Percentiles rank a stretch among this genome's conserved stretches.
Evolutionary conservation across 37 sponge, comb jelly and placozoan species (phyloP).

Genomic region (Oopsacas minuta): DNA sequence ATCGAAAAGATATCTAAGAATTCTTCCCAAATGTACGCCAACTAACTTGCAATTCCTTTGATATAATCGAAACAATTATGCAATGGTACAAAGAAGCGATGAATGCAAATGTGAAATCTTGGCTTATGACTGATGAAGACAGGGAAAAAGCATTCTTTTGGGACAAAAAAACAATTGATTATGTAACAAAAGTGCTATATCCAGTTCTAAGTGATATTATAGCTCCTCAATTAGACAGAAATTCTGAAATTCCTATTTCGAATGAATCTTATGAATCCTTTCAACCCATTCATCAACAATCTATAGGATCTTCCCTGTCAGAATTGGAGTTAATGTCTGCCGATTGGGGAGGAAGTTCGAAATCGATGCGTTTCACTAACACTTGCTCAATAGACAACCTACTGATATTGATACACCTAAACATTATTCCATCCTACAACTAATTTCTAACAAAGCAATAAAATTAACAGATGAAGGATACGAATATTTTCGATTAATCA

Average conservation of each 20-base stretch:
- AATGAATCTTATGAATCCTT: too few relatives aligned
- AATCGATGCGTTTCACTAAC: too few relatives aligned
- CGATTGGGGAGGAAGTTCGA: not conserved
- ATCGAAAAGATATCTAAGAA: too few relatives aligned
- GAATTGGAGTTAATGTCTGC: not conserved
- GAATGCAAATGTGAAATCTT: not conserved
- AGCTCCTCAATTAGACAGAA: not conserved
- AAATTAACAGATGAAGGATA: not conserved
- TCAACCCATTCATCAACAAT: too few relatives aligned
- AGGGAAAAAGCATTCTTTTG: not conserved
- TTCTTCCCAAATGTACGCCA: too few relatives aligned
- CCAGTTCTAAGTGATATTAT: conserved; percentile 5
- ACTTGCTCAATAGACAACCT: not conserved
- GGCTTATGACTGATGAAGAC: not conserved
- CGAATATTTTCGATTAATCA: not conserved
- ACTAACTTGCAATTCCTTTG: not conserved
- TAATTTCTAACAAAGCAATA: too few relatives aligned
- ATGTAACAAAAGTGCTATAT: not conserved
- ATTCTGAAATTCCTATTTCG: too few relatives aligned
- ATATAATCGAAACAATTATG: not conserved
- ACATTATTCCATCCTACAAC: too few relatives aligned
- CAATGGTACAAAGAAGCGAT: not conserved
- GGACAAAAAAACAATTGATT: conserved; percentile 2
- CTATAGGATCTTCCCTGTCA: not conserved
- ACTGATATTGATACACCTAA: not conserved